phyloP scores from a whole-genome alignment of 2,888 invertebrate species.

The Sinhomidia bicolor region DNA sequence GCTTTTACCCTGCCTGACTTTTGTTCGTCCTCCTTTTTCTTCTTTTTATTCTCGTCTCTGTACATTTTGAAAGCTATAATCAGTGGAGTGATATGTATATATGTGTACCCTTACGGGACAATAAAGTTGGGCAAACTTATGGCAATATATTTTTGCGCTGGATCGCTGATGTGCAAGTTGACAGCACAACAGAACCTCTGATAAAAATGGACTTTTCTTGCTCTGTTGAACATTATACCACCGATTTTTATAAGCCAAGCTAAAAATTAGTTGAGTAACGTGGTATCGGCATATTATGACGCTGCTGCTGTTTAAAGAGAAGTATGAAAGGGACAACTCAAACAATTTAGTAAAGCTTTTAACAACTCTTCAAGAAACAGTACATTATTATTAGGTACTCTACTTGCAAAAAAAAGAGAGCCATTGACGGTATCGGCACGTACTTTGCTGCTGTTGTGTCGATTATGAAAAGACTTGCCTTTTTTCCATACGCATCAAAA shows the following conservation, averaged over 20 bases:
- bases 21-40: constrained; percentile 9
- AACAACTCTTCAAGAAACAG: constrained; percentile 15
- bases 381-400: no score
- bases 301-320: background rate
- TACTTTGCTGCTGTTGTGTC: background rate
- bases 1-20: background rate
- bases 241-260: no score
- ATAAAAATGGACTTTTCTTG: background rate
- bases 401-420: no score
- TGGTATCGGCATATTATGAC: background rate
- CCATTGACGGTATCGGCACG: background rate
- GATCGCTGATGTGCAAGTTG: background rate
- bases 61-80: constrained; percentile 10
- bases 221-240: background rate
- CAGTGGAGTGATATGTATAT: background rate
- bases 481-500: background rate
- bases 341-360: constrained; percentile 43
- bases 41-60: constrained; percentile 21
- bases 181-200: background rate
- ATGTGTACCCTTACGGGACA: background rate
- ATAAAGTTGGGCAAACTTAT: background rate
- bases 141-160: background rate
- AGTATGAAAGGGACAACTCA: background rate
- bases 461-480: background rate
- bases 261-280: background rate